These are phyloP conservation scores for Uropsilus gracilis DNA, from an alignment of 2,113 vertebrate species.

Conservation along the genomic window DNA sequence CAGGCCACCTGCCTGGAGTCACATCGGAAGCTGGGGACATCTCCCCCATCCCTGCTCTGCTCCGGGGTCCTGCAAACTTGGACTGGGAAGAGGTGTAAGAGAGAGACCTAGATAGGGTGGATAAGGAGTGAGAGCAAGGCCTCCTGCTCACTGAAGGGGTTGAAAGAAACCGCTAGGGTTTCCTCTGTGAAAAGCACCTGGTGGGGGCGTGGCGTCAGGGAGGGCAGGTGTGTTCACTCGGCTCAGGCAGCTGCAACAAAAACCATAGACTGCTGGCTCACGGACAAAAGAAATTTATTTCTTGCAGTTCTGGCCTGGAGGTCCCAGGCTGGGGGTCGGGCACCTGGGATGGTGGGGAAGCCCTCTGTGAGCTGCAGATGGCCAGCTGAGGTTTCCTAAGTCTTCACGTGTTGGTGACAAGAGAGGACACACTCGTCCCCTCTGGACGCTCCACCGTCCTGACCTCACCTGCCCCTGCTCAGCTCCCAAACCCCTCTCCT, in stretches of 20 bases:
- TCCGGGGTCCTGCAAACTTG: neutral
- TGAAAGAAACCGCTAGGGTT: neutral
- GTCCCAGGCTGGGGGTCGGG: neutral
- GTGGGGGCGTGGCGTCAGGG: too few species aligned
- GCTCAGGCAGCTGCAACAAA: too few species aligned
- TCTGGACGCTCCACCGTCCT: accelerated
- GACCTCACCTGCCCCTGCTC: neutral
- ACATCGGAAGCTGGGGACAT: neutral
- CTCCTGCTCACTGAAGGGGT: accelerated
- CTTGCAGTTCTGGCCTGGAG: neutral
- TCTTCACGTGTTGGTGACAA: neutral
- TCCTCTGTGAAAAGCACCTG: neutral
- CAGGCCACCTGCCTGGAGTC: neutral
- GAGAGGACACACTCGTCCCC: neutral
- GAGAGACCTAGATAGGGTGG: neutral
- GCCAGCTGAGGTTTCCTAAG: too few species aligned
- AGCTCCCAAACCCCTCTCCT: neutral
- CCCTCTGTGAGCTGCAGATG: neutral
- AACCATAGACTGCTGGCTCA: too few species aligned
- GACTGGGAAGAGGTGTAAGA: neutral
- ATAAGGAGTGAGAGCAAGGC: accelerated
- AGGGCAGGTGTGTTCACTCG: neutral
- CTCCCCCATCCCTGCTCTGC: neutral
- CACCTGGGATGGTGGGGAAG: accelerated
- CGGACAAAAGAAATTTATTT: too few species aligned